A percentile compares a stretch with the other conserved stretches of the same genome.
These are phyloP conservation scores for Prochilodus magdalenae DNA, from an alignment of 2,113 vertebrate species.

Conservation along the genomic window DNA sequence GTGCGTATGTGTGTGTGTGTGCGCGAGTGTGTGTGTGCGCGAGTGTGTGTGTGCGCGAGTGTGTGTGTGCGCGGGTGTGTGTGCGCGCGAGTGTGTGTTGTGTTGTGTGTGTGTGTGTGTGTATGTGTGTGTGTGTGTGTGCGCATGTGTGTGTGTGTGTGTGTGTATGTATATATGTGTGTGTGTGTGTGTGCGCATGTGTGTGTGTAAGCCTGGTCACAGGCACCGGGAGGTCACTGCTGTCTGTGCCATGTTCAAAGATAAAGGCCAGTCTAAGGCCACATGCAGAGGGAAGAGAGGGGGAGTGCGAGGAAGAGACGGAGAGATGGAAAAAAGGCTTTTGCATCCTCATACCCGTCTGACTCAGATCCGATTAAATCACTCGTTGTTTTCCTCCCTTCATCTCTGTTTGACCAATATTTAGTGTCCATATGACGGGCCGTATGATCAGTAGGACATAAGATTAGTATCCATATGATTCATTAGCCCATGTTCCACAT, in stretches of 20 bases:
- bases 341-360: neutral
- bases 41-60: no score
- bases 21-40: neutral
- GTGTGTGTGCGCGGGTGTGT: no score
- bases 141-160: slow-evolving; percentile 5
- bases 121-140: no score
- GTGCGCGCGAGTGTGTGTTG: slow-evolving; percentile 4
- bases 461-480: neutral
- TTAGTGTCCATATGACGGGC: neutral
- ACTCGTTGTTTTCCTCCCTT: no score
- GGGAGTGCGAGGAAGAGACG: neutral
- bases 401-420: neutral
- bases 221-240: neutral
- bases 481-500: neutral
- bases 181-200: no score
- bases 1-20: no score
- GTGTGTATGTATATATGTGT: no score
- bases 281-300: neutral
- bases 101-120: neutral
- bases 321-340: neutral
- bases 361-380: neutral
- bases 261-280: neutral
- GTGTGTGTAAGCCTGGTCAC: neutral
- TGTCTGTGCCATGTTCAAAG: slow-evolving; percentile 27
- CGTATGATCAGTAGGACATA: no score